phyloP scores from a whole-genome alignment of 2,888 invertebrate genomes.

The Athetis lepigone region DNA sequence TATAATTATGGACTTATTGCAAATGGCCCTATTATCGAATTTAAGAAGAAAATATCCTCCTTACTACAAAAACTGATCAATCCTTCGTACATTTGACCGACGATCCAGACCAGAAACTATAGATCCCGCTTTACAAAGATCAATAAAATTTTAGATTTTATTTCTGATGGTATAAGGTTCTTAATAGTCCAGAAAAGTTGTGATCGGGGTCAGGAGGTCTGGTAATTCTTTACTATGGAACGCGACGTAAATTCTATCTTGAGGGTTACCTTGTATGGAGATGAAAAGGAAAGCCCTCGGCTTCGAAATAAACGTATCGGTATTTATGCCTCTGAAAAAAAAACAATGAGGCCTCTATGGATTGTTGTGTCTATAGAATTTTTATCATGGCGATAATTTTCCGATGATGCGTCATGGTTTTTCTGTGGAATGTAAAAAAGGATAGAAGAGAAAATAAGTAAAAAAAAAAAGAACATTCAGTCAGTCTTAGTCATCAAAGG shows the following conservation, averaged over 20 bases:
- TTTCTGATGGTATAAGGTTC: background rate
- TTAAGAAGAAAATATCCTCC: constrained; percentile 58
- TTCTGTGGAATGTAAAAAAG: background rate
- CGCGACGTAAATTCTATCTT: constrained; percentile 78
- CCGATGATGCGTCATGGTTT: background rate
- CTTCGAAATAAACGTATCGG: constrained; percentile 50
- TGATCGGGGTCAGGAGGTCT: constrained; percentile 30
- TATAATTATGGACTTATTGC: constrained; percentile 16
- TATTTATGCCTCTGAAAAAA: constrained; percentile 45
- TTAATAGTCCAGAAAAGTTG: constrained; percentile 1
- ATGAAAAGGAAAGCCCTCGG: constrained; percentile 77
- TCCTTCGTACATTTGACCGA: constrained; percentile 46
- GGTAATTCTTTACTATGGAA: constrained; percentile 77
- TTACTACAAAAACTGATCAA: constrained; percentile 59
- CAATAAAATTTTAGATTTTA: constrained; percentile 18
- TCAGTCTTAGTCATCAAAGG: constrained; percentile 25
- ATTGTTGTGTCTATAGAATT: constrained; percentile 12
- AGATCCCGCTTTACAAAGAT: constrained; percentile 11
- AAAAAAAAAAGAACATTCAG: constrained; percentile 7
- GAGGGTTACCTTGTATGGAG: constrained; percentile 70
- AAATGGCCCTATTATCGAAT: constrained; percentile 38
- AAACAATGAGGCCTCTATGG: constrained; percentile 17
- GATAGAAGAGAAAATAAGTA: background rate
- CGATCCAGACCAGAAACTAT: constrained; percentile 24
- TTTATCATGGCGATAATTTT: constrained; percentile 3